A percentile compares a stretch with the other conserved stretches of the same genome.
Conservation (phyloP, 1,140 invertebrate genomes). For the Anoplophora glabripennis region DNA sequence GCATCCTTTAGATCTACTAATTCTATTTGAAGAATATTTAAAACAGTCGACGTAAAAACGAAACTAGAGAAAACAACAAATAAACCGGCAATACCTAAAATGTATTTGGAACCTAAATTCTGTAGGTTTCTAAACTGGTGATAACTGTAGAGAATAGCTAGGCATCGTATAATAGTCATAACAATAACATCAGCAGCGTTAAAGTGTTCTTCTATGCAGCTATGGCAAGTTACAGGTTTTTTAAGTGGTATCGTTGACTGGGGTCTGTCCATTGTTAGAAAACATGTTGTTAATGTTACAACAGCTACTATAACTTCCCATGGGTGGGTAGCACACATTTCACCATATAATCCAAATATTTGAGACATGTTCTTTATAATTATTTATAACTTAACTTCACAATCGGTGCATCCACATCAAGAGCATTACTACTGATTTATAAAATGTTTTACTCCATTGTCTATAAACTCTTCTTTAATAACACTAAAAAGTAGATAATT, state of each 20-base stretch:
- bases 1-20: slow-evolving; percentile 36
- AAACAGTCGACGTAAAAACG: slow-evolving; percentile 34
- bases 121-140: slow-evolving; percentile 91
- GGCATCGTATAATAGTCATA: slow-evolving; percentile 86
- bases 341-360: slow-evolving; percentile 80
- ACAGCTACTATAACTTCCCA: slow-evolving; percentile 92
- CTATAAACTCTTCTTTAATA: no score
- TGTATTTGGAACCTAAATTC: slow-evolving; percentile 88
- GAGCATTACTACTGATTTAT: no score
- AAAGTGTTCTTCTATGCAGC: slow-evolving; percentile 61
- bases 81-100: slow-evolving; percentile 78
- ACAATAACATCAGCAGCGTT: slow-evolving; percentile 83
- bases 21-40: slow-evolving; percentile 35
- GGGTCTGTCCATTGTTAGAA: slow-evolving; percentile 73
- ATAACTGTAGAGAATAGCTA: slow-evolving; percentile 88
- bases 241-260: slow-evolving; percentile 35
- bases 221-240: slow-evolving; percentile 44
- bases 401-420: no score
- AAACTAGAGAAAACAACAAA: slow-evolving; percentile 83
- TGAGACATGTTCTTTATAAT: slow-evolving; percentile 43
- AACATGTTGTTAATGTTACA: slow-evolving; percentile 79
- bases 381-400: background rate
- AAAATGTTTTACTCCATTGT: no score
- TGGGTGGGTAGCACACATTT: slow-evolving; percentile 88
- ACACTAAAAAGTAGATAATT: no score